Conservation (phyloP, 1,140 invertebrate genomes). For the Drosophila kepulauana region DNA sequence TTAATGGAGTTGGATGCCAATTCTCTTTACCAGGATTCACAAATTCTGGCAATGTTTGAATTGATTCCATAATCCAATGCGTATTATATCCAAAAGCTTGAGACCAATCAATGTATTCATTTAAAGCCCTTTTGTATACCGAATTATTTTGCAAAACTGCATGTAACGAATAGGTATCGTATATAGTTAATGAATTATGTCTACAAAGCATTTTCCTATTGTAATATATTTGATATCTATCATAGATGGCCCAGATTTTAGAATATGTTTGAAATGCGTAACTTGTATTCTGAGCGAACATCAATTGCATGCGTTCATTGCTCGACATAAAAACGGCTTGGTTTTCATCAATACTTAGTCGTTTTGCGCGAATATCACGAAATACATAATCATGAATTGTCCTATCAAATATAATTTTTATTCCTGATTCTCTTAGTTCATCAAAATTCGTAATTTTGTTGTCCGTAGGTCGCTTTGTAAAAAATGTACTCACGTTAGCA, state of each 20-base stretch:
- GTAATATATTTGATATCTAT: not conserved
- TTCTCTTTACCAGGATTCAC: not conserved
- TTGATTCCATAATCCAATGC: not conserved
- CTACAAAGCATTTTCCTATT: not conserved
- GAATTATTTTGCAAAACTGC: constrained; percentile 15
- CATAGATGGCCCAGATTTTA: not conserved
- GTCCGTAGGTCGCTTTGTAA: constrained; percentile 8
- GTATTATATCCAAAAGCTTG: not conserved
- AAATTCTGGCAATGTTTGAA: not conserved
- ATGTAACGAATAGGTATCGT: not conserved
- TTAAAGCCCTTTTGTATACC: not conserved
- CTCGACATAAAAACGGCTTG: not conserved
- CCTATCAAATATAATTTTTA: constrained; percentile 12
- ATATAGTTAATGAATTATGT: not conserved
- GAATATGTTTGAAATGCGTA: constrained; percentile 7
- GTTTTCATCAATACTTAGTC: not conserved
- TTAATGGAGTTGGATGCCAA: not conserved
- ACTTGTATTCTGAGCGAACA: constrained; percentile 1
- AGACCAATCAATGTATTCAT: not conserved
- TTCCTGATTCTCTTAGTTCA: constrained; percentile 27
- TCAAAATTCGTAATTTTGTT: constrained; percentile 31
- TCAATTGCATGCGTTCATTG: not conserved
- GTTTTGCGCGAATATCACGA: not conserved
- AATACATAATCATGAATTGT: no score
- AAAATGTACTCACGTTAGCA: constrained; percentile 39